Evolutionary conservation across 2,888 invertebrate genomes (phyloP).

Genomic region (Paralinhomoeus sp.): DNA sequence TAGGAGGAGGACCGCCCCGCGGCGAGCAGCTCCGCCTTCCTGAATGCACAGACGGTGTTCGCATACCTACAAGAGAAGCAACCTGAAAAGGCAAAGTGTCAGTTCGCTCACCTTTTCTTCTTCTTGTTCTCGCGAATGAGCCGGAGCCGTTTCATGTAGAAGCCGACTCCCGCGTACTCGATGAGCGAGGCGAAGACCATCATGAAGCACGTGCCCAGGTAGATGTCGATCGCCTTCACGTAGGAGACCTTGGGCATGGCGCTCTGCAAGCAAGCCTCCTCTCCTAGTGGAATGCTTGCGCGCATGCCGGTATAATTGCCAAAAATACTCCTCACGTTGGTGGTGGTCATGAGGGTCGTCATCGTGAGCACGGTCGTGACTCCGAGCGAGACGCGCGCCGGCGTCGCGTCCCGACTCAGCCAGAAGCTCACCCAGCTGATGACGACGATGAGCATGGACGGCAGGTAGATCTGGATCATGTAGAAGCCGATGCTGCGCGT

Average conservation of each 20-base stretch:
- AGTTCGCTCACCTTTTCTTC: not conserved
- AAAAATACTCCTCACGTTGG: conserved; percentile 13
- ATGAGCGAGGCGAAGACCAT: conserved; percentile 93
- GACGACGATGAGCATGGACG: conserved; percentile 36
- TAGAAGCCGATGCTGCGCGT: conserved; percentile 85
- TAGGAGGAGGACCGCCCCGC: no score
- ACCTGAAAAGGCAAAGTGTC: not conserved
- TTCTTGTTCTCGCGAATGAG: not conserved
- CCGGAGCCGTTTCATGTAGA: conserved; percentile 72
- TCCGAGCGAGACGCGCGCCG: conserved; percentile 16
- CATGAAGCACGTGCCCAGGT: conserved; percentile 89
- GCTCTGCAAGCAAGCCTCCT: no score
- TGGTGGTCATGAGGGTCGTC: conserved; percentile 43
- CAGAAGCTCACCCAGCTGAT: conserved; percentile 24
- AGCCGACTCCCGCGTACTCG: conserved; percentile 92
- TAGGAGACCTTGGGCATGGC: conserved; percentile 90
- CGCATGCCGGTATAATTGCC: no score
- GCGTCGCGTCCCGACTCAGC: conserved; percentile 14
- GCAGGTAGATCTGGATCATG: conserved; percentile 92
- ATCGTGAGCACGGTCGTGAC: conserved; percentile 39
- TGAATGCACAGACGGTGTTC: no score
- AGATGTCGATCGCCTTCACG: conserved; percentile 79
- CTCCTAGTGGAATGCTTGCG: no score
- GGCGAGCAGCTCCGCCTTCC: no score
- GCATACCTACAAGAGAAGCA: no score